These are phyloP conservation scores for Dromius quadrimaculatus DNA, from an alignment of 2,888 invertebrate species.

Conservation along the genomic window DNA sequence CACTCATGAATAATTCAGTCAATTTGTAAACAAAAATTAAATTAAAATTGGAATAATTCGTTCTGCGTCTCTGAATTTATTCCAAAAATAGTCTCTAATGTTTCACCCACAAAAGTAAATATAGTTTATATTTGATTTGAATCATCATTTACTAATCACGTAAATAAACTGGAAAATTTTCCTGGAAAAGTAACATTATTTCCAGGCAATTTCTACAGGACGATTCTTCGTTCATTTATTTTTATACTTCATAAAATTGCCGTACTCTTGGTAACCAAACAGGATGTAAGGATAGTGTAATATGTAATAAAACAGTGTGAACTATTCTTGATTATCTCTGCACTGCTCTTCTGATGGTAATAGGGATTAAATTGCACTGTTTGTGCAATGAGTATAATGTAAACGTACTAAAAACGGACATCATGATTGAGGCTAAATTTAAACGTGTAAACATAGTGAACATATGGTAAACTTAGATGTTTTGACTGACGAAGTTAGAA, in stretches of 20 bases:
- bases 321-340: not conserved
- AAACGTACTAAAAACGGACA: conserved; percentile 19
- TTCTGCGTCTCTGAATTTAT: not conserved
- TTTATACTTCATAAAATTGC: conserved; percentile 14
- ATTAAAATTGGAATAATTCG: conserved; percentile 4
- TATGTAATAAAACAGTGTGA: not conserved
- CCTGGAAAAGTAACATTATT: conserved; percentile 4
- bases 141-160: not conserved
- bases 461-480: conserved; percentile 18
- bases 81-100: not conserved
- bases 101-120: not conserved
- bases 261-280: conserved; percentile 22
- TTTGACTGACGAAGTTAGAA: conserved; percentile 16
- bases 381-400: conserved; percentile 18
- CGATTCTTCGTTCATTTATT: conserved; percentile 8
- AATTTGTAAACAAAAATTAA: not conserved
- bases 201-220: not conserved
- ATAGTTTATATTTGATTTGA: not conserved
- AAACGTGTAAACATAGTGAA: conserved; percentile 6
- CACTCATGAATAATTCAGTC: too few relatives aligned
- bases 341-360: not conserved
- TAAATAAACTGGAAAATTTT: conserved; percentile 20
- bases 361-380: not conserved
- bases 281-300: conserved; percentile 18
- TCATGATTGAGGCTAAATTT: conserved; percentile 29